Evolutionary conservation across 64 coral and sea anemone species (phyloP).

Genomic region (Actinia equina): DNA sequence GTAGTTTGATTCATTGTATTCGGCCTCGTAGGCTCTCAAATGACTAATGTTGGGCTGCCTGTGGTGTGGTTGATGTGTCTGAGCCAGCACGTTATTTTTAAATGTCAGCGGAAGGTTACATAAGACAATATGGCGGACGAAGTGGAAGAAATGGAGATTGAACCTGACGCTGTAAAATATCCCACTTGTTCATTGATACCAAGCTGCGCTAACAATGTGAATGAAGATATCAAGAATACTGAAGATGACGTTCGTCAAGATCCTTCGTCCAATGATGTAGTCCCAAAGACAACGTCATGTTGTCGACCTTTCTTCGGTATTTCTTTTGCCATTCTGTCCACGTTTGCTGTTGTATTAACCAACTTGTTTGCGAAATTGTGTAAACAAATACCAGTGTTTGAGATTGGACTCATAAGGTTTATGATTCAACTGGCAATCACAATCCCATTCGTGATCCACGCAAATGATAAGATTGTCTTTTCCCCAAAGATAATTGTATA

Average conservation of each 20-base stretch:
- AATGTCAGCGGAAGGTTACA: too few relatives aligned
- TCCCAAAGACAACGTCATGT: not conserved
- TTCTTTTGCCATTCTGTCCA: not conserved
- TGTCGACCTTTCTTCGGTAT: not conserved
- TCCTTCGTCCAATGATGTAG: not conserved
- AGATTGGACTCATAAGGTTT: conserved; percentile 13
- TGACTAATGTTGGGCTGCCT: too few relatives aligned
- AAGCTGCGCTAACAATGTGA: too few relatives aligned
- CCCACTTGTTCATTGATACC: too few relatives aligned
- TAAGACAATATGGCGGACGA: too few relatives aligned
- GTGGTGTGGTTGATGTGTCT: too few relatives aligned
- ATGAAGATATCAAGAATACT: not conserved
- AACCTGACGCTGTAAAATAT: too few relatives aligned
- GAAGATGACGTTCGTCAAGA: not conserved
- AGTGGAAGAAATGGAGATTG: too few relatives aligned
- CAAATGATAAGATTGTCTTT: conserved; percentile 2
- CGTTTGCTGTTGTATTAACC: not conserved
- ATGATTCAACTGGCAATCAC: conserved; percentile 18
- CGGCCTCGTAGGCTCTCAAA: too few relatives aligned
- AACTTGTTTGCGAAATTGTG: conserved; percentile 4
- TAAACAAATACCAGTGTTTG: not conserved
- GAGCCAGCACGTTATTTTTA: too few relatives aligned
- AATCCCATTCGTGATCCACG: conserved; percentile 32
- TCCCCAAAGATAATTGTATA: not conserved
- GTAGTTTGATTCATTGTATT: too few relatives aligned